Evolutionary conservation across 2,888 invertebrate species (phyloP), one percentile per base, ranked within the genome.

Genomic region (Tiphia femorata): DNA sequence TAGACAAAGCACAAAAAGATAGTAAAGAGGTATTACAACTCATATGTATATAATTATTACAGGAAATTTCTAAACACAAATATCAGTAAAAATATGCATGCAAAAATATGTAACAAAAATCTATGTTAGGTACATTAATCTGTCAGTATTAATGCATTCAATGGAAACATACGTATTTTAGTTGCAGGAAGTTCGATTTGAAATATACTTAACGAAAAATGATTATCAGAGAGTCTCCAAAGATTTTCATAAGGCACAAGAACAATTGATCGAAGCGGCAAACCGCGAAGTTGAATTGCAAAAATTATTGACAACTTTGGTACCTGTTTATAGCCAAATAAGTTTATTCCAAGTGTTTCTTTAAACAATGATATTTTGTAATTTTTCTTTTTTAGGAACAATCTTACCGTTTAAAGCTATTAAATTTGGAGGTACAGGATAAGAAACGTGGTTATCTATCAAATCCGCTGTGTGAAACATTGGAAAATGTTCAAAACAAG

Each of bases 211-310:
- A 2, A 53, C 66, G 5, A 67, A 73, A 51, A 58, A 70, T 7
- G 72, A 73, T 64, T 74, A 75, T 58, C 62, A 64, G 2, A 67
- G 59, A 48, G 62, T 70, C 1, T 66, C 62, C 7, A 54, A 67
- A 54, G 74, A 78, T 33, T 76, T 72, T 17, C 64, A 72, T 20
- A 74, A 70, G 52, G 57, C 60, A 29, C 72, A 75, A 38, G 66
- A 65, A 35, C 62, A 67, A 23, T 48, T 79, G 49, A 61, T 73
- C 3, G 57, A 61, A 38, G 65, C 72, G 33, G 64, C 66, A 14
- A 67, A 61, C 44, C 68, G 69, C 10, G 78, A 79, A 58, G 67
- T 62, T 21, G 71, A 73, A 37, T 60, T 70, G 12, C 76, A 79
- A 54, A 61, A 70, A 58, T 67, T 58, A 5, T 62, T 77, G 33